Conservation (phyloP, 2,797 vertebrate species). For the Rhinella marina region DNA sequence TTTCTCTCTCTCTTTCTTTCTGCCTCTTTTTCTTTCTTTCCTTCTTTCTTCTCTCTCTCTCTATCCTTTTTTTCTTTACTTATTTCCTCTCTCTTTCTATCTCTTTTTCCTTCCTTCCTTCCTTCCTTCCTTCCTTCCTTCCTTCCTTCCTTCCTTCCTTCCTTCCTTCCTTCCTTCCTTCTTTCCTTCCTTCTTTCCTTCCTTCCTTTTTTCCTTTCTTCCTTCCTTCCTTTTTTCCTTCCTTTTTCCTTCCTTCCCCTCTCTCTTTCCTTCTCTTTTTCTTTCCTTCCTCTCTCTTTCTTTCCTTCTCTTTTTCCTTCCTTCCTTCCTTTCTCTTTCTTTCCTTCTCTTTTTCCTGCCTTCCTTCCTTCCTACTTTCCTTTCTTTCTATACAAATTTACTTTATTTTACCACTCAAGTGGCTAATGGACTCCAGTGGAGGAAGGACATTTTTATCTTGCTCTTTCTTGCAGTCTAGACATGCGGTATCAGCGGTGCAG, state of each 20-base stretch:
- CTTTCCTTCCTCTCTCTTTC: background rate
- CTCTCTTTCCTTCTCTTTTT: background rate
- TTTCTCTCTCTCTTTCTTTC: too few species aligned
- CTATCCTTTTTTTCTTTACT: too few species aligned
- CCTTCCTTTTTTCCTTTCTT: too few species aligned
- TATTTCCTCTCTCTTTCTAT: too few species aligned
- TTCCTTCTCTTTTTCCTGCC: background rate
- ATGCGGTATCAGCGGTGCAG: background rate
- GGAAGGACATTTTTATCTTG: background rate
- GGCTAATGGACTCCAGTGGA: background rate
- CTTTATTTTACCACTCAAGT: background rate
- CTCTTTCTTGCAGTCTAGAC: background rate
- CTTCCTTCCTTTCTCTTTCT: background rate
- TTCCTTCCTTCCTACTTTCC: too few species aligned
- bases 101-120: background rate
- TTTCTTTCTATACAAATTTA: background rate
- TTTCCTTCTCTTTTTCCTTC: background rate
- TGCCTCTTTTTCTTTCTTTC: background rate
- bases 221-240: background rate
- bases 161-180: background rate
- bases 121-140: background rate
- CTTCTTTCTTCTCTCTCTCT: too few species aligned
- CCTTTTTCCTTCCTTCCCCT: background rate
- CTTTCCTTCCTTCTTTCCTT: background rate
- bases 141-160: background rate